Conservation (phyloP, 2,113 vertebrate species). For the Macaca fascicularis region DNA sequence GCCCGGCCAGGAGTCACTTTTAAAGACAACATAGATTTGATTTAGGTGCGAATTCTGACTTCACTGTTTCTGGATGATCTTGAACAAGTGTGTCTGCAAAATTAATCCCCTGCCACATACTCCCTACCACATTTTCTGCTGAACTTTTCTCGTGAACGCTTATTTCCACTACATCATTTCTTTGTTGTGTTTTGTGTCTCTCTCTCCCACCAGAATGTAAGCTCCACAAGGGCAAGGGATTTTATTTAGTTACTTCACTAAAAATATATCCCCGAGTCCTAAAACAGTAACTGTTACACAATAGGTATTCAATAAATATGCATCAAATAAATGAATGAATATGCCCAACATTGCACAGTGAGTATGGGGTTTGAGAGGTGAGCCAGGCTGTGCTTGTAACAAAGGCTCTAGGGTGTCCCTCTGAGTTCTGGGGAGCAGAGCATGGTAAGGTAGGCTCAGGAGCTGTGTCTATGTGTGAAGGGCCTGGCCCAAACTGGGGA, state of each 20-base stretch:
- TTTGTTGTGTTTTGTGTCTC: not conserved
- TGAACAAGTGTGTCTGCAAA: not conserved
- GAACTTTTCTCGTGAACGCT: not conserved
- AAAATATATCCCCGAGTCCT: not conserved
- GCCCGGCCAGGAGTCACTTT: not conserved
- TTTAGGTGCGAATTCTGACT: not conserved
- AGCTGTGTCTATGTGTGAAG: not conserved
- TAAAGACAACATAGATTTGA: not conserved
- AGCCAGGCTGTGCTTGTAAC: not conserved
- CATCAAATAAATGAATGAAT: not conserved
- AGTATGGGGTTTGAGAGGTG: not conserved
- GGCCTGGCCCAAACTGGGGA: not conserved
- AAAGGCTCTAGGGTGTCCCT: not conserved
- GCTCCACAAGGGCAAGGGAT: not conserved
- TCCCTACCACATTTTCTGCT: not conserved
- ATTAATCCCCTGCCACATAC: not conserved
- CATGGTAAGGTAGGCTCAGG: not conserved
- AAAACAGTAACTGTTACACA: not conserved
- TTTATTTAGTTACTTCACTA: not conserved
- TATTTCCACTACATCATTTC: not conserved
- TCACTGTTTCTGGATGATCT: not conserved
- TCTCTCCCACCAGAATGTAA: not conserved
- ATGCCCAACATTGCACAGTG: too few relatives aligned
- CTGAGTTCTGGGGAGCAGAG: not conserved
- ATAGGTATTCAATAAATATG: not conserved